These are phyloP conservation scores for Myripristis murdjan DNA, from an alignment of 2,797 vertebrate species.

Conservation along the genomic window DNA sequence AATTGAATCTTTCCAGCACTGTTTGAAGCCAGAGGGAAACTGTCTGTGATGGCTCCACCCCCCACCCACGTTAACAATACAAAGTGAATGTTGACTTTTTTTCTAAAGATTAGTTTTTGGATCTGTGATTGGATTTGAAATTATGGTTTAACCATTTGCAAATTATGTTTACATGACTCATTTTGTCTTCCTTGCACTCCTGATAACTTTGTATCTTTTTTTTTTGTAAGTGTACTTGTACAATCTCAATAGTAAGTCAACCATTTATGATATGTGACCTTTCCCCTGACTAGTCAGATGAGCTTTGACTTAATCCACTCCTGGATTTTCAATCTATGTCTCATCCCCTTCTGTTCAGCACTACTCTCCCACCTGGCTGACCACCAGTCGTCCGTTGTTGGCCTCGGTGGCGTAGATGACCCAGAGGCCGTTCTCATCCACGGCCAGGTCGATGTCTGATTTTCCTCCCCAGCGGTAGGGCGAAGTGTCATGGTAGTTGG, in stretches of 20 bases:
- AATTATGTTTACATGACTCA: slow-evolving; percentile 36
- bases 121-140: slow-evolving; percentile 57
- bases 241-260: slow-evolving; percentile 45
- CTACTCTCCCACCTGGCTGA: slow-evolving; percentile 91
- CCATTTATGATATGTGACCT: slow-evolving; percentile 54
- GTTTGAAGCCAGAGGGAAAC: slow-evolving; percentile 13
- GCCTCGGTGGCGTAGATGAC: slow-evolving; percentile 95
- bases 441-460: slow-evolving; percentile 95
- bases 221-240: slow-evolving; percentile 30
- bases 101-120: slow-evolving; percentile 38
- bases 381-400: slow-evolving; percentile 93
- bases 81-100: slow-evolving; percentile 47
- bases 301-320: slow-evolving; percentile 69
- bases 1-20: background rate
- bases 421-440: slow-evolving; percentile 96
- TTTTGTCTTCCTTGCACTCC: background rate
- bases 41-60: background rate
- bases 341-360: slow-evolving; percentile 43
- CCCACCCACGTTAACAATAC: slow-evolving; percentile 7
- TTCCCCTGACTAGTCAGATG: slow-evolving; percentile 45
- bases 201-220: slow-evolving; percentile 51
- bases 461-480: slow-evolving; percentile 98
- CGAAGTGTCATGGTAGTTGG: slow-evolving; percentile 96
- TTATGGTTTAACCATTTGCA: slow-evolving; percentile 28
- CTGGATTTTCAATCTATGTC: slow-evolving; percentile 59